These are phyloP conservation scores for Platalea minor DNA, from an alignment of 2,797 vertebrate species.

Conservation along the genomic window DNA sequence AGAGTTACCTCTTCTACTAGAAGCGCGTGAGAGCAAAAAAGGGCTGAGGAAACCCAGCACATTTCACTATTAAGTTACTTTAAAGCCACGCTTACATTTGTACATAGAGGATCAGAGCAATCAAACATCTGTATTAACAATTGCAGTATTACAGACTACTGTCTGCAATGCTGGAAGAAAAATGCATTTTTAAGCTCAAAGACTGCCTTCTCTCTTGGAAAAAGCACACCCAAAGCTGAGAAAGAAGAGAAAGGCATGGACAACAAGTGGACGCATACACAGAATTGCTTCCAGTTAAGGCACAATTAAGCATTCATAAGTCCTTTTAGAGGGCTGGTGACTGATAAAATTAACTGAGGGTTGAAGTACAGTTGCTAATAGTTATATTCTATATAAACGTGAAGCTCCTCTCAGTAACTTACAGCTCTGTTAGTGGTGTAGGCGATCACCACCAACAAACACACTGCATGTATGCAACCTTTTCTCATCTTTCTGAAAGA, in stretches of 20 bases:
- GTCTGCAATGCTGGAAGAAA: neutral
- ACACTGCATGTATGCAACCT: fast-evolving
- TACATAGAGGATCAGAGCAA: neutral
- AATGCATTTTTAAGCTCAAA: neutral
- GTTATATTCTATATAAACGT: fast-evolving
- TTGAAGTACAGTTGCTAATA: neutral
- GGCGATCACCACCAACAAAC: neutral
- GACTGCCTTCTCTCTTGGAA: neutral
- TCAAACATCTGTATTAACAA: neutral
- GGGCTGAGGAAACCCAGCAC: neutral
- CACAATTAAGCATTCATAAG: neutral
- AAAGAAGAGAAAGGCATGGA: neutral
- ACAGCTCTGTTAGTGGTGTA: neutral
- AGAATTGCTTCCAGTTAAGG: neutral
- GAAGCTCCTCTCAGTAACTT: neutral
- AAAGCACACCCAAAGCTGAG: neutral
- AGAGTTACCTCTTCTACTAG: neutral
- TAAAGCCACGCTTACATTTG: neutral
- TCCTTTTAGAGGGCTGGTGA: neutral
- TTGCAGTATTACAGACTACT: neutral
- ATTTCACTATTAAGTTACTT: neutral
- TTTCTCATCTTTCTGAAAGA: neutral
- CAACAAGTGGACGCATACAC: neutral
- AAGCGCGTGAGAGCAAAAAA: neutral
- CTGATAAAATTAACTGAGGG: neutral